Conservation (phyloP, 2,888 invertebrate genomes). For the Cerastis leucographa region DNA sequence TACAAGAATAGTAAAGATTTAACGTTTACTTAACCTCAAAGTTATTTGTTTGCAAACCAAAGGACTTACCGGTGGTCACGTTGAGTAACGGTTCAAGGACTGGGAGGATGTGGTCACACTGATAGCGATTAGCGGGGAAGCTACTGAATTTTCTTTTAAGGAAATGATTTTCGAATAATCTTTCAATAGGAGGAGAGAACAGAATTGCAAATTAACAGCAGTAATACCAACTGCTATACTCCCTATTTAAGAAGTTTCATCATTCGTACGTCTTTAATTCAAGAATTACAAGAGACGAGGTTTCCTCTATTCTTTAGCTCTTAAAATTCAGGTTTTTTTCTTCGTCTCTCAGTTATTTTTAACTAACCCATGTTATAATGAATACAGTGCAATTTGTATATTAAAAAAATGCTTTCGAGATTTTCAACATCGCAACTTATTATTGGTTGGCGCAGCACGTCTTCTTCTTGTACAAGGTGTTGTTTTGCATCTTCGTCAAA, state of each 20-base stretch:
- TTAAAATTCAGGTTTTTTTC: neutral
- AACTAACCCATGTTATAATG: neutral
- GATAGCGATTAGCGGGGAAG: constrained; percentile 27
- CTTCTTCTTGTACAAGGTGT: neutral
- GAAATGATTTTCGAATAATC: neutral
- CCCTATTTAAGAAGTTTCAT: neutral
- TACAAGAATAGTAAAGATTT: constrained; percentile 31
- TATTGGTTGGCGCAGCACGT: neutral
- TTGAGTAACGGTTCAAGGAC: constrained; percentile 63
- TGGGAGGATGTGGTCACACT: neutral
- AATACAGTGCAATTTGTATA: neutral
- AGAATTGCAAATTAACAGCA: neutral
- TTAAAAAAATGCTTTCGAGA: neutral
- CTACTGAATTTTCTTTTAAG: neutral
- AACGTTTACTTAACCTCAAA: constrained; percentile 54
- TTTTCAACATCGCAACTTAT: neutral
- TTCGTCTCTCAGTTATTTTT: neutral
- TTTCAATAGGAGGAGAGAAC: neutral
- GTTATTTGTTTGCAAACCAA: constrained; percentile 50
- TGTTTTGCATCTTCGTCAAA: too few relatives aligned
- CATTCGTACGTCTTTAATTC: neutral
- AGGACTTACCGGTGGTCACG: constrained; percentile 58
- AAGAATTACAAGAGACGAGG: too few relatives aligned
- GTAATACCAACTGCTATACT: neutral
- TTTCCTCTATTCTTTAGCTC: neutral